Evolutionary conservation across 2,113 vertebrate genomes (phyloP).

Genomic region (Pleuronectes platessa): DNA sequence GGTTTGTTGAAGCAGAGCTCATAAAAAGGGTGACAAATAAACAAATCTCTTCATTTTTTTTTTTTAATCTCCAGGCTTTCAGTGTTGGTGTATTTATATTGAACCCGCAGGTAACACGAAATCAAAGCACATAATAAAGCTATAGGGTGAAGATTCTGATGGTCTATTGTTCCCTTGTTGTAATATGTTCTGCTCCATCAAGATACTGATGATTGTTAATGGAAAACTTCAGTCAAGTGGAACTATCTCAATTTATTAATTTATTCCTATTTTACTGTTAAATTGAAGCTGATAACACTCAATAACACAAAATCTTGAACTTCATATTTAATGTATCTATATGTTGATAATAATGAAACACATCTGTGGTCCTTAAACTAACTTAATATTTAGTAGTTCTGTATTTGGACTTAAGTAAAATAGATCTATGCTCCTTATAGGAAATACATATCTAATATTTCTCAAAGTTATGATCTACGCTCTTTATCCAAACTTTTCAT

Average conservation of each 20-base stretch:
- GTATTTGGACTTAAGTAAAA: background rate
- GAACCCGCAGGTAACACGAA: background rate
- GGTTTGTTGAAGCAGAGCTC: background rate
- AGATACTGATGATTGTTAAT: background rate
- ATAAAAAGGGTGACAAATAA: background rate
- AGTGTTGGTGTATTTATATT: too few relatives aligned
- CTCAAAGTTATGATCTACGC: too few relatives aligned
- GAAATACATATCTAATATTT: too few relatives aligned
- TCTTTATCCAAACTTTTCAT: background rate
- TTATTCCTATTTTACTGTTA: background rate
- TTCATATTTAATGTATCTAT: background rate
- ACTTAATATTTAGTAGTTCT: background rate
- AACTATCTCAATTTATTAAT: background rate
- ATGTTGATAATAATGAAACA: background rate
- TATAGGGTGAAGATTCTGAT: background rate
- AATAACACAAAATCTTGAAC: background rate
- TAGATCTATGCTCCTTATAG: background rate
- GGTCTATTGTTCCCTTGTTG: background rate
- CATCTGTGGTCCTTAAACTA: too few relatives aligned
- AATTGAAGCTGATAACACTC: background rate
- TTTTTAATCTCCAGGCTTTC: too few relatives aligned
- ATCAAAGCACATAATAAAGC: background rate
- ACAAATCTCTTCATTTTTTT: background rate
- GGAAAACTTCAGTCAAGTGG: background rate
- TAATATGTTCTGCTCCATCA: background rate